A percentile compares a stretch with the other conserved stretches of the same genome.
phyloP scores from a whole-genome alignment of 2,113 vertebrate genomes.

The Hucho hucho region DNA sequence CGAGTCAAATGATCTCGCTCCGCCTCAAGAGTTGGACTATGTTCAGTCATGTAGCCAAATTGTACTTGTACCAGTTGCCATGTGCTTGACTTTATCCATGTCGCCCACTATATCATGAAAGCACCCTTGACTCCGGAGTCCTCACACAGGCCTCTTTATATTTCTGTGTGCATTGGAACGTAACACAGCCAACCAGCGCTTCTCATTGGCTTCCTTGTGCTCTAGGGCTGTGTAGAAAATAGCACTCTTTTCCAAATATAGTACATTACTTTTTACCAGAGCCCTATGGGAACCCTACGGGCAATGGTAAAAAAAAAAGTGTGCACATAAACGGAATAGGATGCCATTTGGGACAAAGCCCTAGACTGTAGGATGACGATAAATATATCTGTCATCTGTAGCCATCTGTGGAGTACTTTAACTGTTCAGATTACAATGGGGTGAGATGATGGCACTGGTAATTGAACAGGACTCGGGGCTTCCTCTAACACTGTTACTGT shows the following conservation, averaged over 20 bases:
- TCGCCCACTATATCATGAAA: neutral
- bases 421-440: constrained; percentile 42
- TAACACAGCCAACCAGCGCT: neutral
- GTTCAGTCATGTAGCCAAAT: constrained; percentile 17
- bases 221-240: constrained; percentile 5
- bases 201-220: constrained; percentile 14
- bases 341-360: neutral
- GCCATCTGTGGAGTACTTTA: constrained; percentile 53
- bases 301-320: too few relatives aligned
- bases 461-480: constrained; percentile 65
- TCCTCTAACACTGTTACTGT: constrained; percentile 58
- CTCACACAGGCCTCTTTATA: neutral
- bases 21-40: neutral
- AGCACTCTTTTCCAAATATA: too few relatives aligned
- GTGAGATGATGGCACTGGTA: constrained; percentile 50
- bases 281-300: too few relatives aligned
- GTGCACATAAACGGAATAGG: too few relatives aligned
- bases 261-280: too few relatives aligned
- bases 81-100: constrained; percentile 1
- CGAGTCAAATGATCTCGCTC: too few relatives aligned
- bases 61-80: constrained; percentile 12
- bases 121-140: neutral
- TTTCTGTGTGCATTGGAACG: constrained; percentile 11
- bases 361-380: constrained; percentile 26
- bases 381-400: constrained; percentile 40